Conservation (phyloP, 2,113 vertebrate species). For the Fukomys damarensis region DNA sequence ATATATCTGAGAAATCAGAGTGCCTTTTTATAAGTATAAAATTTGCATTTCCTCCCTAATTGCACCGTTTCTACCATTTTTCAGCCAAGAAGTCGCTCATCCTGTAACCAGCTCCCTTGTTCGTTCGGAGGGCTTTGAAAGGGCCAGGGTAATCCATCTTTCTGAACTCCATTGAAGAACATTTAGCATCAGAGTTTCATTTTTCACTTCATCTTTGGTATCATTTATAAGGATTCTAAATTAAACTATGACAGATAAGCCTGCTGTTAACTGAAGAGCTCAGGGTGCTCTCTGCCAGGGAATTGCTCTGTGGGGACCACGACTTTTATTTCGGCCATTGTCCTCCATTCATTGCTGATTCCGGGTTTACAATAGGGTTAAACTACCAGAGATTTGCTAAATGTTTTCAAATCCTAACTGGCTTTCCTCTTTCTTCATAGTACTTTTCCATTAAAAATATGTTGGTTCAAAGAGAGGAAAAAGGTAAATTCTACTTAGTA, state of each 20-base stretch:
- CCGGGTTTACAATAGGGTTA: neutral
- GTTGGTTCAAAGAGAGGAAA: neutral
- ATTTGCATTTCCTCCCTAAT: neutral
- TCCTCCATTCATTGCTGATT: neutral
- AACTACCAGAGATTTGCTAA: neutral
- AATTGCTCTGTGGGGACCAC: neutral
- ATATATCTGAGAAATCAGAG: neutral
- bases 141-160: neutral
- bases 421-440: neutral
- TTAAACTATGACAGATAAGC: neutral
- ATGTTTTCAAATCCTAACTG: neutral
- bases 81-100: neutral
- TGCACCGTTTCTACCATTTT: neutral
- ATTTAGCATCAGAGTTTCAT: neutral
- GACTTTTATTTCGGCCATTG: neutral
- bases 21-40: neutral
- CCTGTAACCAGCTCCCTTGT: no score
- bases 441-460: neutral
- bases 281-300: neutral
- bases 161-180: neutral
- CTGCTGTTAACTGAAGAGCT: no score
- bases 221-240: neutral
- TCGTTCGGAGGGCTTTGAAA: neutral
- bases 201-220: neutral
- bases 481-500: neutral